phyloP scores from a whole-genome alignment of 2,888 invertebrate species.

The Timema podura region DNA sequence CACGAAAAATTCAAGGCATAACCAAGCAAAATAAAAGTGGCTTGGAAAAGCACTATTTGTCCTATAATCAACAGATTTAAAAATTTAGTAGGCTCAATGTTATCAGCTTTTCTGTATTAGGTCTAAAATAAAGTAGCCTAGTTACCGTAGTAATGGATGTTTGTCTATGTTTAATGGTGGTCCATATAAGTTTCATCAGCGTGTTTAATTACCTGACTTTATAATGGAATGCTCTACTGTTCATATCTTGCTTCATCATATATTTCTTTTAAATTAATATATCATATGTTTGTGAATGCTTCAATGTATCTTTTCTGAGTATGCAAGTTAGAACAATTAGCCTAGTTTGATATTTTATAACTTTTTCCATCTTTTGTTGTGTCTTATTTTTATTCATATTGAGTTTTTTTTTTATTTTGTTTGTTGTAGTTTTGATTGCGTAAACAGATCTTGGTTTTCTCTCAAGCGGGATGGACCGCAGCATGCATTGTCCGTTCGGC shows the following conservation, averaged over 20 bases:
- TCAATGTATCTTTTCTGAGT: neutral
- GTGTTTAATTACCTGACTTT: neutral
- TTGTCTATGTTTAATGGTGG: neutral
- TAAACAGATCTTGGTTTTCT: neutral
- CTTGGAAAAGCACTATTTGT: no score
- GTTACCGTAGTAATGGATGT: neutral
- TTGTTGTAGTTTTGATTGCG: conserved; percentile 20
- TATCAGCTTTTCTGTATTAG: no score
- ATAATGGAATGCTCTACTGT: no score
- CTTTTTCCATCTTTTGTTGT: neutral
- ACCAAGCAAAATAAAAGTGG: no score
- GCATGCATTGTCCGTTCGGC: neutral
- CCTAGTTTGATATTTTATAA: neutral
- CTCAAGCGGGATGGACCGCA: conserved; percentile 16
- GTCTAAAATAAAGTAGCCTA: no score
- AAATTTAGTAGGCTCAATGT: no score
- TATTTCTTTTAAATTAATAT: neutral
- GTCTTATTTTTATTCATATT: neutral
- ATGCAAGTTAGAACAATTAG: neutral
- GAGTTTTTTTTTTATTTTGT: conserved; percentile 14
- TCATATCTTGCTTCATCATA: no score
- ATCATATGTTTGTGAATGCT: no score
- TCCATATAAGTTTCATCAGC: neutral
- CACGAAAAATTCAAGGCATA: no score
- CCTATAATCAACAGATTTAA: no score